Percentiles rank a stretch among this genome's conserved stretches.
phyloP scores from a whole-genome alignment of 1,140 invertebrate genomes.

The Drosophila paulistorum region DNA sequence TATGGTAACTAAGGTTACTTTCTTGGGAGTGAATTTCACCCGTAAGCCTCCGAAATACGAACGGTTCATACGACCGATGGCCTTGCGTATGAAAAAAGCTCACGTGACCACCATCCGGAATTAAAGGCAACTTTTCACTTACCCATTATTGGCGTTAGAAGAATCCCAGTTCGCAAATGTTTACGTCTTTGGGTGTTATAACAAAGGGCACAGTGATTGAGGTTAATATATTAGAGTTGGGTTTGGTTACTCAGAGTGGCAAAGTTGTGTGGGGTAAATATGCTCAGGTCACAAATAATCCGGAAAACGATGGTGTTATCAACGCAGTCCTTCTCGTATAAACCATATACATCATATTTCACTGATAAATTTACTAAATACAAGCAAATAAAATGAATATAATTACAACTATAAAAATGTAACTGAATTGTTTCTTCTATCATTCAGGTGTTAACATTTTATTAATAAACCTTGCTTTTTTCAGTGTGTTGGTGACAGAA shows the following conservation, averaged over 20 bases:
- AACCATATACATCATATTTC: conserved; percentile 73
- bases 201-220: conserved; percentile 99
- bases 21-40: conserved; percentile 99
- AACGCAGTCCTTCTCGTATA: conserved; percentile 99
- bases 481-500: too few relatives aligned
- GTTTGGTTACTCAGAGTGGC: conserved; percentile 99
- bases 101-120: conserved; percentile 99
- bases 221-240: conserved; percentile 99
- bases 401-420: too few relatives aligned
- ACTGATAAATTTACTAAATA: conserved; percentile 22
- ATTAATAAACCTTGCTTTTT: too few relatives aligned
- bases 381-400: neutral
- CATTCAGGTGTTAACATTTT: too few relatives aligned
- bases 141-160: conserved; percentile 99
- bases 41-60: conserved; percentile 99
- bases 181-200: conserved; percentile 98
- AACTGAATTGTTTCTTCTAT: too few relatives aligned
- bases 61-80: conserved; percentile 99
- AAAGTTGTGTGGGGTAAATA: too few relatives aligned
- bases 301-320: conserved; percentile 99
- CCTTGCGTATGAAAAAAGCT: conserved; percentile 96
- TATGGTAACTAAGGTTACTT: too few relatives aligned
- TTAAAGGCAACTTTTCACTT: conserved; percentile 99
- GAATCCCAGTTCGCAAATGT: conserved; percentile 98
- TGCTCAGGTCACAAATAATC: conserved; percentile 99